Percentiles rank a stretch among this genome's conserved stretches.
phyloP scores from a whole-genome alignment of 2,113 vertebrate species.

The Tetraodon nigroviridis region DNA sequence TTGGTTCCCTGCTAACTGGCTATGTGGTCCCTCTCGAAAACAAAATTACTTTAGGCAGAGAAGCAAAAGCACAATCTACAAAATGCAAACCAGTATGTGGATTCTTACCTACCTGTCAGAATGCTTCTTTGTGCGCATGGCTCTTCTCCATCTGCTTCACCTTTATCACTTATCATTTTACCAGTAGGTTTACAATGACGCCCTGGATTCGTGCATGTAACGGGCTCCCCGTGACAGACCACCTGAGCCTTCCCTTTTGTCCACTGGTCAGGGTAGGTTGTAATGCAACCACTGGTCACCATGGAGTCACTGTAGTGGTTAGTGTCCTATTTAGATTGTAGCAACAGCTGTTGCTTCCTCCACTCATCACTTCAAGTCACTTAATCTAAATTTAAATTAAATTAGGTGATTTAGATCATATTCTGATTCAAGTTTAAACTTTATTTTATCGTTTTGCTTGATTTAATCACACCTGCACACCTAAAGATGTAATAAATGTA shows the following conservation, averaged over 20 bases:
- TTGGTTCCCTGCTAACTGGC: too few species aligned
- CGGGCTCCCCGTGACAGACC: slow-evolving; percentile 10
- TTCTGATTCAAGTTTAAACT: not conserved
- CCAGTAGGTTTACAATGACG: not conserved
- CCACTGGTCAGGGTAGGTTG: slow-evolving; percentile 44
- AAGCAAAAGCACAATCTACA: not conserved
- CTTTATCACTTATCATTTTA: slow-evolving; percentile 2
- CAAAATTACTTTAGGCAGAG: not conserved
- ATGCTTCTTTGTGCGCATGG: slow-evolving; percentile 62
- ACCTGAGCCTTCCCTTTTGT: slow-evolving; percentile 34
- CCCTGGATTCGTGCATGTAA: not conserved
- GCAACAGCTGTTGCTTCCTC: slow-evolving; percentile 6
- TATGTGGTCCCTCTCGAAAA: too few species aligned
- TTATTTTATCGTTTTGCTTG: too few species aligned
- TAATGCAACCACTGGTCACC: slow-evolving; percentile 48
- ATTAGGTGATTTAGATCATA: not conserved
- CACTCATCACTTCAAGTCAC: slow-evolving; percentile 3
- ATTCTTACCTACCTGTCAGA: slow-evolving; percentile 68
- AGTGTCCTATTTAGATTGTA: slow-evolving; percentile 26
- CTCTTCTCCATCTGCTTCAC: not conserved
- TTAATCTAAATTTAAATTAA: not conserved
- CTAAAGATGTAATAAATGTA: too few species aligned
- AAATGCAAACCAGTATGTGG: not conserved
- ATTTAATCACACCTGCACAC: too few species aligned
- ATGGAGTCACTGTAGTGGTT: slow-evolving; percentile 34